A percentile compares a stretch with the other conserved stretches of the same genome.
Conservation (phyloP, 2,888 invertebrate genomes). For the Drosophila mimetica region DNA sequence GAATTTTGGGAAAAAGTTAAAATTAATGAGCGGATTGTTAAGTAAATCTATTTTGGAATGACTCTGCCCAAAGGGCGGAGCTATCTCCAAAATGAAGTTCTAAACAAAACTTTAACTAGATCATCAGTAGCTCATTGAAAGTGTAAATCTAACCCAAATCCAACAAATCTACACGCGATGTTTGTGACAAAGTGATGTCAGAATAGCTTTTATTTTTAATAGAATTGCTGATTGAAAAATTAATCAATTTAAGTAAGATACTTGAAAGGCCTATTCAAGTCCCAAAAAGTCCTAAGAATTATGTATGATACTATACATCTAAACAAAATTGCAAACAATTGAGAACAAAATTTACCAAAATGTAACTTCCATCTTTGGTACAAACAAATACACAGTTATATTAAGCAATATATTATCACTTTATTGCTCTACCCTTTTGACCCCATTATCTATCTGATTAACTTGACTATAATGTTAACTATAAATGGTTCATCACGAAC, state of each 20-base stretch:
- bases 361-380: too few species aligned
- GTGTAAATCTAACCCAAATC: conserved; percentile 3
- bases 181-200: conserved; percentile 1
- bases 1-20: too few species aligned
- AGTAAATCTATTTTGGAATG: too few species aligned
- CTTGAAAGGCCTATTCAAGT: too few species aligned
- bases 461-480: not conserved
- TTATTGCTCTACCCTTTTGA: not conserved
- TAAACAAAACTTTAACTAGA: not conserved
- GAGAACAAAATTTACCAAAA: too few species aligned
- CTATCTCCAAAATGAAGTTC: not conserved
- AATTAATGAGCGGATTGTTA: too few species aligned
- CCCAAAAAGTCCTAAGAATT: too few species aligned
- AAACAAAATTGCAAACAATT: too few species aligned
- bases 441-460: not conserved
- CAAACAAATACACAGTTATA: not conserved
- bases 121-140: conserved; percentile 1
- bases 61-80: too few species aligned
- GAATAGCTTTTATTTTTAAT: not conserved
- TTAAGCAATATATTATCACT: not conserved
- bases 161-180: not conserved
- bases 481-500: conserved; percentile 27
- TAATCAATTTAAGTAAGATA: not conserved
- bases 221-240: not conserved
- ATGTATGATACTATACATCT: too few species aligned